These are phyloP conservation scores for Progne subis DNA, from an alignment of 2,113 vertebrate species.

Conservation along the genomic window DNA sequence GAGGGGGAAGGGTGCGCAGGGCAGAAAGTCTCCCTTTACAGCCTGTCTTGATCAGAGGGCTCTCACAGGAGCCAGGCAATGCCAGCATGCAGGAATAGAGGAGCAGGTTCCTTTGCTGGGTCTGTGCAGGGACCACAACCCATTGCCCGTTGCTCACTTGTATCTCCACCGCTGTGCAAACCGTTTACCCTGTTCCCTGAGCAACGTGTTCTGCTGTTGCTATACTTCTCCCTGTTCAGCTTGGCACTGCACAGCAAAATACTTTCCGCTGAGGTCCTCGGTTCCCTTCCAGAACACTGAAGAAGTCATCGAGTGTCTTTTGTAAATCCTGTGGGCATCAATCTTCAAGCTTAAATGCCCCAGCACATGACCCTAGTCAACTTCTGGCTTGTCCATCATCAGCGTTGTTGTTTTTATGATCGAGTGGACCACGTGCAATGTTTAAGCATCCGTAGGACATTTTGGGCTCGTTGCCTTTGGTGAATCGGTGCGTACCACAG, in stretches of 20 bases:
- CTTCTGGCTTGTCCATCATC: background rate
- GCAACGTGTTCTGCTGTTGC: background rate
- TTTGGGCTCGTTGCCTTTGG: background rate
- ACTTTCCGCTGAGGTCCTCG: background rate
- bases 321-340: background rate
- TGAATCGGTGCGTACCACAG: background rate
- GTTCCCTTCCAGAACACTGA: background rate
- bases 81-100: background rate
- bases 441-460: background rate
- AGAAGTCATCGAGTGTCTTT: fast-evolving
- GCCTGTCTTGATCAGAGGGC: background rate
- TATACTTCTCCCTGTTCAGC: background rate
- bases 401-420: background rate
- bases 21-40: background rate
- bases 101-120: background rate
- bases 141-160: fast-evolving
- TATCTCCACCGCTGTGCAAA: fast-evolving
- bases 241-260: background rate
- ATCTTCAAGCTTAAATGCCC: background rate
- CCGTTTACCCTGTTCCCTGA: background rate
- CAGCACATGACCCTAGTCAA: fast-evolving
- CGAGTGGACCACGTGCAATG: background rate
- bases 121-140: background rate
- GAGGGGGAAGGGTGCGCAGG: background rate
- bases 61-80: background rate